Conservation (phyloP, 2,113 vertebrate species). For the Elaphurus davidianus region DNA sequence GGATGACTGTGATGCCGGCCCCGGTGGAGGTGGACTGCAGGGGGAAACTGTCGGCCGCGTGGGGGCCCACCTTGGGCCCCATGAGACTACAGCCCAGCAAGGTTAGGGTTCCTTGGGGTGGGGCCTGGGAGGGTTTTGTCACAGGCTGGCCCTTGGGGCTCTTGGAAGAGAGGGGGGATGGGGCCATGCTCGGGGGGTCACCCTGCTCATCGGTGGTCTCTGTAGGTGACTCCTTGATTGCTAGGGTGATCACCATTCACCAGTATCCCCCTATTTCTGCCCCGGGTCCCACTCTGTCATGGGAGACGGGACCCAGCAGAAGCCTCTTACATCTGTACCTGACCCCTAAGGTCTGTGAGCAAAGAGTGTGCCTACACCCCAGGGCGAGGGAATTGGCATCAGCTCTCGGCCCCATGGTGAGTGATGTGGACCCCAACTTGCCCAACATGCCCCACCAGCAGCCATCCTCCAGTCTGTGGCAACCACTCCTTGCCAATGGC, state of each 20-base stretch:
- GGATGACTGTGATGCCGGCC: background rate
- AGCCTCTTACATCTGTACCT: too few species aligned
- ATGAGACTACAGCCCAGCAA: background rate
- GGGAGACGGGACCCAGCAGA: background rate
- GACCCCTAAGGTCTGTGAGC: background rate
- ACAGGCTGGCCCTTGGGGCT: background rate
- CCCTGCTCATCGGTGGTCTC: background rate
- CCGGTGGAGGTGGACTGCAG: background rate
- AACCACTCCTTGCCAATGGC: background rate
- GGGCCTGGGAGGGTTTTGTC: background rate
- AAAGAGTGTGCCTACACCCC: accelerated
- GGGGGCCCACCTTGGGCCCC: background rate
- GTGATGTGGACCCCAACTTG: background rate
- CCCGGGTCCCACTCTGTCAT: background rate
- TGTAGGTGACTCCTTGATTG: accelerated
- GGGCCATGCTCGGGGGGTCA: background rate
- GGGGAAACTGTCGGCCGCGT: accelerated
- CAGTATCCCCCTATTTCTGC: background rate
- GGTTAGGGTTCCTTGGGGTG: conserved; percentile 39
- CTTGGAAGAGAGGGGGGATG: background rate
- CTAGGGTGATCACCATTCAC: background rate
- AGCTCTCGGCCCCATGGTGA: background rate
- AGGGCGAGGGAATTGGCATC: background rate
- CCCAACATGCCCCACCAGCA: accelerated
- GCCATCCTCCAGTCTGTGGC: background rate